Evolutionary conservation across 1,140 invertebrate genomes (phyloP).

Genomic region (Eufriesea mexicana): DNA sequence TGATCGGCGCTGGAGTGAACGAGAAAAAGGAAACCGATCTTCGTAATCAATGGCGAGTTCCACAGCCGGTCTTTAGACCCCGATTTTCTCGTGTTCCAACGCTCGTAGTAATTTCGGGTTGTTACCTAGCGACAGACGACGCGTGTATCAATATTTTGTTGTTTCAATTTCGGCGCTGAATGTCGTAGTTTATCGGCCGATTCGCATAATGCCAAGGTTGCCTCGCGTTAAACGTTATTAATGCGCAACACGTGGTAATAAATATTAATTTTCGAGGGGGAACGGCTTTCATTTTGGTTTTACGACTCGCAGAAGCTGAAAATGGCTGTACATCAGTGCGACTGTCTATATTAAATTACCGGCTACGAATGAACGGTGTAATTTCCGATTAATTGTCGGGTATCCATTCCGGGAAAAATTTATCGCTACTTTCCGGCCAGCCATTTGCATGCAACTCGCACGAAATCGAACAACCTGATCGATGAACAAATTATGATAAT

Average conservation of each 20-base stretch:
- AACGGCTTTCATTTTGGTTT: background rate
- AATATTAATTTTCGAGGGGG: background rate
- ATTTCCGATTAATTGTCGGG: slow-evolving; percentile 8
- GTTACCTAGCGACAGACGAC: background rate
- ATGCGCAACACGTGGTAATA: background rate
- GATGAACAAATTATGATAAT: background rate
- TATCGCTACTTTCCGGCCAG: background rate
- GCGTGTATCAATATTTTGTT: background rate
- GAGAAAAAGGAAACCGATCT: background rate
- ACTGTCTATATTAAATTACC: slow-evolving; percentile 15
- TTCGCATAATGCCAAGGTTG: background rate
- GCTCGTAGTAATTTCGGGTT: background rate
- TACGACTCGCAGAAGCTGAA: background rate
- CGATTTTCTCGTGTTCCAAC: background rate
- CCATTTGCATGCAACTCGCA: background rate
- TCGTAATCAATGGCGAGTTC: background rate
- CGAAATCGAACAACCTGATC: background rate
- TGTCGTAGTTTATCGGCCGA: background rate
- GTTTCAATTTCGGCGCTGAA: background rate
- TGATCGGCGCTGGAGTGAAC: rapidly evolving
- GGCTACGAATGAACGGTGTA: background rate
- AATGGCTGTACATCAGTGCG: background rate
- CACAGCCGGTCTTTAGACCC: background rate
- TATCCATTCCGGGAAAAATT: background rate
- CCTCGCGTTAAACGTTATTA: background rate